Base-by-base conservation (phyloP, 2,888 invertebrate species). In the Aspidiotus rigidus region DNA sequence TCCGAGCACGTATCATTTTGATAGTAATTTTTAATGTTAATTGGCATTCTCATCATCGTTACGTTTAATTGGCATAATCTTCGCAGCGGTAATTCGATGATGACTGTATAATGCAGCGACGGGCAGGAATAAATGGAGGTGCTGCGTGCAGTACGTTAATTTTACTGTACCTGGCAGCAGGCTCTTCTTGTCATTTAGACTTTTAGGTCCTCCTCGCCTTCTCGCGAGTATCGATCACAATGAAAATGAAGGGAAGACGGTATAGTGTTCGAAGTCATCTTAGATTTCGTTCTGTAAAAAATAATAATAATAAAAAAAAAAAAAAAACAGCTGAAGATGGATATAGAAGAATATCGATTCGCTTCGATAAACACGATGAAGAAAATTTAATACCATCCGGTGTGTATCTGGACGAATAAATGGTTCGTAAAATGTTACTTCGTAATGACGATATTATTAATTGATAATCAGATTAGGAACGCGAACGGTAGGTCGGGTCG, bases 351-450 rank as follows among this genome's bases (percentile, higher is more conserved):
- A 49, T 49, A 49, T 49, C 49, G 49, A 49, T 49, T 49, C 49
- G 49, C 49, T 49, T 49, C 49, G 49, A 49, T 49, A 49, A n/a
- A 49, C n/a, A 49, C 49, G 15, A 57, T 16, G 57, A 11, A 57
- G 15, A 17, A 57, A 57, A 57, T 57, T 57, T 57, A 57, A 57
- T 57, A 57, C 57, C 17, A 57, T 16, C 17, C 49, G 49, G 49
- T 49, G 49, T 49, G n/a, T 57, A 13, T 10, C 10, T 16, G 57
- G 57, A 28, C 28, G 28, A 6, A 6, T 49, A 49, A 49, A 49
- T 49, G 57, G 57, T 15, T 57, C 57, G 57, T 57, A 57, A 57
- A 57, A 57, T 57, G 57, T n/a, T 17, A n/a, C 10, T 5, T 28
- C 28, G 28, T 28, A 28, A 28, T 28, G 28, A 28, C 28, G 28